Conservation (phyloP, 2,113 vertebrate species). For the Lamprologus speciosus region DNA sequence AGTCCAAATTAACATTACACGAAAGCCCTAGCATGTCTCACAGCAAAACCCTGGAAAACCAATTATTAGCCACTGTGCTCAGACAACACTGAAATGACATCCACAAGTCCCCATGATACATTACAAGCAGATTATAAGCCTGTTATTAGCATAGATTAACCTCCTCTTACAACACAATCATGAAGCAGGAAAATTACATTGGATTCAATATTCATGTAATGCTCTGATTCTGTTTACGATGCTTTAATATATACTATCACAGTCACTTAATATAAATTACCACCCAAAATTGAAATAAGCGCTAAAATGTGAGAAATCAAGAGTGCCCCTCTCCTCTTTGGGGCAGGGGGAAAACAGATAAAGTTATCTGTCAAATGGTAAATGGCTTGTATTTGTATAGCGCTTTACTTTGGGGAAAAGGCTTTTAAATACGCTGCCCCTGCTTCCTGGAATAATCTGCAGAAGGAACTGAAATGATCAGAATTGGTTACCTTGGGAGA, state of each 20-base stretch:
- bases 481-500: neutral
- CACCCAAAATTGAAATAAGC: constrained; percentile 2
- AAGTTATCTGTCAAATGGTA: constrained; percentile 24
- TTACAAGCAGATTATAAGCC: constrained; percentile 17
- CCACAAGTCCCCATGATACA: constrained; percentile 12
- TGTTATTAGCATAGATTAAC: constrained; percentile 31
- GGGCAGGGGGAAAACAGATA: neutral
- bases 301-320: neutral
- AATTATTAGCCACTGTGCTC: constrained; percentile 13
- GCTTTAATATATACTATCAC: neutral
- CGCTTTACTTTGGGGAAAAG: neutral
- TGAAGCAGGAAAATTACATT: neutral
- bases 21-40: neutral
- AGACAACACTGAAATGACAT: constrained; percentile 20
- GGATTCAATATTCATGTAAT: neutral
- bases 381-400: fast-evolving
- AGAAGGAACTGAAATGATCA: neutral
- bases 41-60: neutral
- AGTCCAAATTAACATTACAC: neutral
- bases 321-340: neutral
- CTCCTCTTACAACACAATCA: neutral
- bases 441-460: neutral
- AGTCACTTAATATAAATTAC: neutral
- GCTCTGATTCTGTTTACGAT: neutral
- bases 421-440: neutral